A percentile compares a stretch with the other conserved stretches of the same genome.
These are phyloP conservation scores for Dasysyrphus albostriatus DNA, from an alignment of 2,888 invertebrate species.

Conservation along the genomic window DNA sequence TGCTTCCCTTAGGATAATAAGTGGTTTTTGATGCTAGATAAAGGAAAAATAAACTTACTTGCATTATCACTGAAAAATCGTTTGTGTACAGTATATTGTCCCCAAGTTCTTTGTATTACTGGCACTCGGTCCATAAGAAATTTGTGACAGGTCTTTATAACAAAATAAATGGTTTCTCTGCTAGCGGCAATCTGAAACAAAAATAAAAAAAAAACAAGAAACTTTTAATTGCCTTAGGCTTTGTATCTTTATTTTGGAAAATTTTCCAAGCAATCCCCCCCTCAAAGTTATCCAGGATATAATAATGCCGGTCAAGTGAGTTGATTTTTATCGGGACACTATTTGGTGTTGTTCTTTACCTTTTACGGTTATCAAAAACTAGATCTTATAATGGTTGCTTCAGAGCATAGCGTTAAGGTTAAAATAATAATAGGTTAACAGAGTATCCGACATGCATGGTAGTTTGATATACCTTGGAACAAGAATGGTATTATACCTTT, in stretches of 20 bases:
- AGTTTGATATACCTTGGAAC: not conserved
- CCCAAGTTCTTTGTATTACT: conserved; percentile 94
- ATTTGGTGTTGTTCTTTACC: conserved; percentile 45
- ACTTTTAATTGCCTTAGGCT: conserved; percentile 57
- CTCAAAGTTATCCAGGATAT: not conserved
- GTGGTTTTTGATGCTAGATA: conserved; percentile 58
- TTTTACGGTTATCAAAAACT: conserved; percentile 46
- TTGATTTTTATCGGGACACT: conserved; percentile 52
- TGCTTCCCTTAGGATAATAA: conserved; percentile 62
- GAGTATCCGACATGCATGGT: not conserved
- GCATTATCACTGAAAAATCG: conserved; percentile 92
- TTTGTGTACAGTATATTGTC: conserved; percentile 88
- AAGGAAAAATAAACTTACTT: conserved; percentile 84
- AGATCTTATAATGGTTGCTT: conserved; percentile 67
- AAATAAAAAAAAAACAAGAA: conserved; percentile 32
- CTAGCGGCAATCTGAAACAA: conserved; percentile 75
- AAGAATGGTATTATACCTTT: not conserved
- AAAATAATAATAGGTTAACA: conserved; percentile 40
- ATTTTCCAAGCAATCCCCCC: conserved; percentile 11
- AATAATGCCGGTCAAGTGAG: conserved; percentile 41
- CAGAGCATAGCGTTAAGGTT: conserved; percentile 7
- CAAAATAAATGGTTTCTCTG: conserved; percentile 85
- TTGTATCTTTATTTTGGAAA: conserved; percentile 23
- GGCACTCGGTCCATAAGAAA: conserved; percentile 91
- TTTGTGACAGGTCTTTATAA: conserved; percentile 95